A percentile compares a stretch with the other conserved stretches of the same genome.
Evolutionary conservation across 2,888 invertebrate genomes (phyloP).

Genomic region (Hypena proboscidalis): DNA sequence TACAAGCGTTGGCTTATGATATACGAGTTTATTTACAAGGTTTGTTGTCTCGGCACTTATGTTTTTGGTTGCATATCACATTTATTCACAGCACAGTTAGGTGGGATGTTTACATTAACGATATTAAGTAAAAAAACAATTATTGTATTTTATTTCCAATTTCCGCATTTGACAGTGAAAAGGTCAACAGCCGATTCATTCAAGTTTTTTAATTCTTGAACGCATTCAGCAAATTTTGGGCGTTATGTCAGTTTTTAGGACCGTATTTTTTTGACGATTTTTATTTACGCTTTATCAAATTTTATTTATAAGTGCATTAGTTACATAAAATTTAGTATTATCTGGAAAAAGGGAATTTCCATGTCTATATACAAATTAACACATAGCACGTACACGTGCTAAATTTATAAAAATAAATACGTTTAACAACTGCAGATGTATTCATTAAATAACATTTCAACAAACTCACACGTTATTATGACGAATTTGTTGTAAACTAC

Average conservation of each 20-base stretch:
- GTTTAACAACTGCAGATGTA: background rate
- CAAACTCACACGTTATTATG: too few species aligned
- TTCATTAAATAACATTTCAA: too few species aligned
- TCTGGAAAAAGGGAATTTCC: slow-evolving; percentile 8
- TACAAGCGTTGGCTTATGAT: slow-evolving; percentile 47
- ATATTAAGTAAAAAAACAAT: slow-evolving; percentile 53
- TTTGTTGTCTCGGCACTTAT: slow-evolving; percentile 44
- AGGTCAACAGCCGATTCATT: slow-evolving; percentile 77
- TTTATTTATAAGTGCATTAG: too few species aligned
- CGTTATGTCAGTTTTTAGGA: slow-evolving; percentile 2
- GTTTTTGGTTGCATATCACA: slow-evolving; percentile 54
- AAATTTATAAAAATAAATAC: background rate
- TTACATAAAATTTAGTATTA: too few species aligned
- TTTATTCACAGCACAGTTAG: slow-evolving; percentile 52
- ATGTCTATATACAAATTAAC: slow-evolving; percentile 5
- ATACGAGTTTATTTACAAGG: slow-evolving; percentile 44
- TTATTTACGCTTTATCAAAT: too few species aligned
- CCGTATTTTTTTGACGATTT: too few species aligned
- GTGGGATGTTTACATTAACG: slow-evolving; percentile 44
- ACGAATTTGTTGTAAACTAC: too few species aligned
- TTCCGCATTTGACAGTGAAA: slow-evolving; percentile 73
- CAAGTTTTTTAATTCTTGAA: slow-evolving; percentile 43
- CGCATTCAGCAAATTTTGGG: slow-evolving; percentile 14
- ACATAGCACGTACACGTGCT: slow-evolving; percentile 14
- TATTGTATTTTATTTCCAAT: slow-evolving; percentile 56